These are phyloP conservation scores for Acholoe squamosa DNA, from an alignment of 2,888 invertebrate species.

Conservation along the genomic window DNA sequence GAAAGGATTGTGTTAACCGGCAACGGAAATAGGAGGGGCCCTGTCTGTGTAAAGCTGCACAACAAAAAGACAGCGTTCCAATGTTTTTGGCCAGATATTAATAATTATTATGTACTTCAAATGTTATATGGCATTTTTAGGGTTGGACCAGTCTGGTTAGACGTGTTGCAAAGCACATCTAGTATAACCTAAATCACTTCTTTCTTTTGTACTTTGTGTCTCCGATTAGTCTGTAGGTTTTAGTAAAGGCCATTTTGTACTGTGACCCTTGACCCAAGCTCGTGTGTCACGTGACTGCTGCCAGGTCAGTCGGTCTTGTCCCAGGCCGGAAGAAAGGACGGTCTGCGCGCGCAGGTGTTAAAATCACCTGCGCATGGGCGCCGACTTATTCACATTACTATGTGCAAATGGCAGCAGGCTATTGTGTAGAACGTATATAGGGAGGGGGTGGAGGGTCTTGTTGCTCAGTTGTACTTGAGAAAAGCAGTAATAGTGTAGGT, in stretches of 20 bases:
- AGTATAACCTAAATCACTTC: not conserved
- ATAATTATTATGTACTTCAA: not conserved
- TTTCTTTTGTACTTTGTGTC: not conserved
- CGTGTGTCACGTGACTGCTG: not conserved
- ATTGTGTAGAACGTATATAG: too few species aligned
- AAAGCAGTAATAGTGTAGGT: too few species aligned
- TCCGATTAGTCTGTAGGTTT: not conserved
- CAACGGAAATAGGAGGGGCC: too few species aligned
- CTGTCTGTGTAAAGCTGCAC: too few species aligned
- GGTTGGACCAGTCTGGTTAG: not conserved
- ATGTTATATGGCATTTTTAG: not conserved
- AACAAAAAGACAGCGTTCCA: too few species aligned
- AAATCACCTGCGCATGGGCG: slow-evolving; percentile 26
- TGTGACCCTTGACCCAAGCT: not conserved
- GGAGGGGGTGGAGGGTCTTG: too few species aligned
- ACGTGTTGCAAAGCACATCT: not conserved
- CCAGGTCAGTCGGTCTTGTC: not conserved
- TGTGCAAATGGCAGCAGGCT: not conserved
- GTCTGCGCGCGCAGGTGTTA: slow-evolving; percentile 26
- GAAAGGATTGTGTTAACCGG: too few species aligned
- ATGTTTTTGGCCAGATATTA: not conserved
- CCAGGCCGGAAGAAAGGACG: not conserved
- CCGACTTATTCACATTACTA: not conserved
- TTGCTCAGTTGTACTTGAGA: too few species aligned
- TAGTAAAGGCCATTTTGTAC: not conserved